These are phyloP conservation scores for Anthoscopus minutus DNA, from an alignment of 2,113 vertebrate species.

Conservation along the genomic window DNA sequence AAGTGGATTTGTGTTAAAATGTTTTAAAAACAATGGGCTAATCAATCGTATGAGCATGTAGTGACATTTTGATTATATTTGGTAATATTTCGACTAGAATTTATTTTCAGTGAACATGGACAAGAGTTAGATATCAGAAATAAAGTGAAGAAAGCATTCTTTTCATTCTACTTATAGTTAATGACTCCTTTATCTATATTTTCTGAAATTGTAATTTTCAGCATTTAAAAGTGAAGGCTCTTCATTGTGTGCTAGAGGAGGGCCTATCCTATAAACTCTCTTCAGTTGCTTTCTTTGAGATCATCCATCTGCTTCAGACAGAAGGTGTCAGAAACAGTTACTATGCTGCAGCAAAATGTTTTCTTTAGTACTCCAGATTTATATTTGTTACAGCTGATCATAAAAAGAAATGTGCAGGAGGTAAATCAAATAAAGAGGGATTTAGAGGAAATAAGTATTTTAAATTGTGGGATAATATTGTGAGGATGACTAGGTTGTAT, in stretches of 20 bases:
- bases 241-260: background rate
- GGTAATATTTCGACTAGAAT: background rate
- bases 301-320: background rate
- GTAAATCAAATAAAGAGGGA: constrained; percentile 25
- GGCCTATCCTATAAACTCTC: background rate
- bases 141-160: background rate
- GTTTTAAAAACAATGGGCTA: background rate
- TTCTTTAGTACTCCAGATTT: constrained; percentile 16
- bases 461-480: constrained; percentile 2
- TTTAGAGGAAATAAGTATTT: constrained; percentile 11
- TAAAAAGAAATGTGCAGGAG: background rate
- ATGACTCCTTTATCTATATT: background rate
- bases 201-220: background rate
- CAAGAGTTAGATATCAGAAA: background rate
- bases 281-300: background rate
- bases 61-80: background rate
- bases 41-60: background rate
- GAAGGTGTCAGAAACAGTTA: constrained; percentile 18
- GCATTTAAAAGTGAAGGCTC: background rate
- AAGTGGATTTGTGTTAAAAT: background rate
- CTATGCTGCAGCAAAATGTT: background rate
- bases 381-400: constrained; percentile 33
- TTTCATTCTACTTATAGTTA: background rate
- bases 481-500: background rate
- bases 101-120: background rate